phyloP scores from a whole-genome alignment of 37 sponge, comb jelly and placozoan species.

The Cliona cf. orientalis region DNA sequence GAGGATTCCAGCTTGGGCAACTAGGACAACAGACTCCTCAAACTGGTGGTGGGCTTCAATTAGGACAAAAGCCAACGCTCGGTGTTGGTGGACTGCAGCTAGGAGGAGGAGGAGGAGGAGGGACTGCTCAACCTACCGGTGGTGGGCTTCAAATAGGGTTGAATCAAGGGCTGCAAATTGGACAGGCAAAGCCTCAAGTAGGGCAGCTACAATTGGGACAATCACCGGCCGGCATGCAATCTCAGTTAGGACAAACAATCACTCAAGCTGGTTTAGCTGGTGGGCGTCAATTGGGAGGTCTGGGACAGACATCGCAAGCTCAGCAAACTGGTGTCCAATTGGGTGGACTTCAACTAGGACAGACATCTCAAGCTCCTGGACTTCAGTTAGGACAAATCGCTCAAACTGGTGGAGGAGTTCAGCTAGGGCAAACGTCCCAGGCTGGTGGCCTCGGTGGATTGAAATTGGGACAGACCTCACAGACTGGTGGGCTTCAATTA shows the following conservation, averaged over 20 bases:
- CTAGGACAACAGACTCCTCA: neutral
- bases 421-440: neutral
- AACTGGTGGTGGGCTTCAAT: constrained; percentile 1
- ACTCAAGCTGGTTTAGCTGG: neutral
- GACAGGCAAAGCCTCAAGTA: neutral
- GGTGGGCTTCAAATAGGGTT: constrained; percentile 35
- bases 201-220: constrained; percentile 22
- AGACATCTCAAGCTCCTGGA: neutral
- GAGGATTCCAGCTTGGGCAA: constrained; percentile 31
- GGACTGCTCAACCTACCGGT: too few species aligned
- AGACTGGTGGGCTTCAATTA: constrained; percentile 16
- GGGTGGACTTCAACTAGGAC: constrained; percentile 23
- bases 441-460: constrained; percentile 9
- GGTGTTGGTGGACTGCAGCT: constrained; percentile 26
- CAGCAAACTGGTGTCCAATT: too few species aligned
- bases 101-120: neutral
- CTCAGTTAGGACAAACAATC: neutral
- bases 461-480: constrained; percentile 5
- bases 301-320: neutral
- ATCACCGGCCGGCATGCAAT: too few species aligned
- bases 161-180: neutral
- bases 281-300: constrained; percentile 6
- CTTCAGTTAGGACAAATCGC: constrained; percentile 4
- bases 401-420: neutral
- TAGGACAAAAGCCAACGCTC: neutral